These are phyloP conservation scores for Ciconia nigra DNA, from an alignment of 2,797 vertebrate species.

Conservation along the genomic window DNA sequence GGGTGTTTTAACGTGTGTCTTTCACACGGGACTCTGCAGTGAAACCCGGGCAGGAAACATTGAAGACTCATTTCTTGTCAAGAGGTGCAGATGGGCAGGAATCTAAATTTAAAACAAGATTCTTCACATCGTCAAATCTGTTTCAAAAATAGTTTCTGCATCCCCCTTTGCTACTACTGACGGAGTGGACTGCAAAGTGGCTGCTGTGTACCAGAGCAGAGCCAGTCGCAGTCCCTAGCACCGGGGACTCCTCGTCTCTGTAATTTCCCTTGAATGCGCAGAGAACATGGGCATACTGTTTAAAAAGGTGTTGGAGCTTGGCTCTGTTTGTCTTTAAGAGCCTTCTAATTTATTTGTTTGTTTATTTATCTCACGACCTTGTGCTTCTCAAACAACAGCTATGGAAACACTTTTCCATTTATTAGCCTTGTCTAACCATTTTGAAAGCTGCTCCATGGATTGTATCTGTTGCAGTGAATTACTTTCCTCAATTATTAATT, in stretches of 20 bases:
- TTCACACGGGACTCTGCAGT: neutral
- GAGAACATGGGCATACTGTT: neutral
- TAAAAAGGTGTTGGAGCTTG: neutral
- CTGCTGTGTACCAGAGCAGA: neutral
- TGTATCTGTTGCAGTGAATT: constrained; percentile 14
- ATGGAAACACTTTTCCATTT: neutral
- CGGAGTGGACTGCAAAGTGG: neutral
- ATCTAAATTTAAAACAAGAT: neutral
- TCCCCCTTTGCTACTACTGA: neutral
- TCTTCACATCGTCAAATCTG: neutral
- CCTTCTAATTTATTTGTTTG: neutral
- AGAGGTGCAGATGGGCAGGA: neutral
- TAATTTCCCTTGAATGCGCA: neutral
- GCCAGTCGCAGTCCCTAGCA: fast-evolving
- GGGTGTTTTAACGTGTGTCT: fast-evolving
- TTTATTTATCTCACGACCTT: neutral
- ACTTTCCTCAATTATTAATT: constrained; percentile 51
- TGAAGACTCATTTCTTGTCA: neutral
- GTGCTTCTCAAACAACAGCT: neutral
- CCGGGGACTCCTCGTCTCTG: fast-evolving
- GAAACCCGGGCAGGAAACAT: neutral
- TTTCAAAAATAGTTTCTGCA: neutral
- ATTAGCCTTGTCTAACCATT: neutral
- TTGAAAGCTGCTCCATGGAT: neutral
- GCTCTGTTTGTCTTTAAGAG: neutral